Conservation (phyloP, 2,888 invertebrate genomes). For the Tinea trinotella region DNA sequence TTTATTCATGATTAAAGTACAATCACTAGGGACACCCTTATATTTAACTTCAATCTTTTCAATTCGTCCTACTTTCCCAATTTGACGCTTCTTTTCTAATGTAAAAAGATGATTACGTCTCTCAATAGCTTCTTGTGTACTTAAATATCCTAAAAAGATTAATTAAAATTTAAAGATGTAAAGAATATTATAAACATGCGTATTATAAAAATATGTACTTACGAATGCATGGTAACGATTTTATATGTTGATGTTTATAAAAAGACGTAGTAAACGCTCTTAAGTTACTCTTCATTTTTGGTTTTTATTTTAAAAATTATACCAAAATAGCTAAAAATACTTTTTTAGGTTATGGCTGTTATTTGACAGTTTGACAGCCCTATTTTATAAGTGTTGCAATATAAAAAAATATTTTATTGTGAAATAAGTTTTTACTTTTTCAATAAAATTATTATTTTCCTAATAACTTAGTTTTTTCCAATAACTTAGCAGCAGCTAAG, state of each 20-base stretch:
- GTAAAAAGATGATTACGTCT: constrained; percentile 81
- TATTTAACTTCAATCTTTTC: constrained; percentile 93
- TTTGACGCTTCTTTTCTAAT: constrained; percentile 82
- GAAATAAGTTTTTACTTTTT: too few relatives aligned
- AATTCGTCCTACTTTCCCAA: constrained; percentile 82
- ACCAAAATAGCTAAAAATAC: neutral
- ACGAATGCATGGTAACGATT: neutral
- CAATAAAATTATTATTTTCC: too few relatives aligned
- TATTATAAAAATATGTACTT: constrained; percentile 2
- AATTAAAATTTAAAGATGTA: constrained; percentile 20
- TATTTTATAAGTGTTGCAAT: neutral
- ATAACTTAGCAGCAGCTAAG: too few relatives aligned
- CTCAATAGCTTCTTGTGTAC: constrained; percentile 65
- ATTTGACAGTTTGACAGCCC: neutral
- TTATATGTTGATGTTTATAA: neutral
- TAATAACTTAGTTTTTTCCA: too few relatives aligned
- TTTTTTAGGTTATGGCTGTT: neutral
- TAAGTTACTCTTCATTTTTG: constrained; percentile 42
- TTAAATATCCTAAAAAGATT: constrained; percentile 49
- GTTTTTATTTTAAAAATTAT: neutral
- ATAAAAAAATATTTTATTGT: neutral
- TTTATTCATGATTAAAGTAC: constrained; percentile 90
- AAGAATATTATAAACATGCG: neutral
- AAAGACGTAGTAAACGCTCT: constrained; percentile 12
- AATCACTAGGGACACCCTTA: constrained; percentile 80